These are phyloP conservation scores for Rhagium mordax DNA, from an alignment of 2,888 invertebrate species.

Conservation along the genomic window DNA sequence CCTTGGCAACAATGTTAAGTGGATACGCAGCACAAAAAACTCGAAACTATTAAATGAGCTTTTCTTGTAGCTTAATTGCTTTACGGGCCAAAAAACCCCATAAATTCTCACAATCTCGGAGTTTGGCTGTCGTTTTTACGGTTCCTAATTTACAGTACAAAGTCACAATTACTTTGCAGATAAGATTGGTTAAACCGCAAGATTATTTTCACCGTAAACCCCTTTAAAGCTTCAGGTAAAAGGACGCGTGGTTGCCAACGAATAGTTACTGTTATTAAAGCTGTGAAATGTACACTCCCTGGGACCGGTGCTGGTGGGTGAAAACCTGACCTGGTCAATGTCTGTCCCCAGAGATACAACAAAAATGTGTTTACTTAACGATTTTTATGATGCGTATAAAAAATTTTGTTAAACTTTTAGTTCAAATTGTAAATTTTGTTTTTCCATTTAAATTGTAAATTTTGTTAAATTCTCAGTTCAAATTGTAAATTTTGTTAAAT, in stretches of 20 bases:
- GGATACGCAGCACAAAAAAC: background rate
- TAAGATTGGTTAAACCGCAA: background rate
- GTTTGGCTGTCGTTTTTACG: background rate
- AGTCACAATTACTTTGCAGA: conserved; percentile 3
- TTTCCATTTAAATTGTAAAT: too few species aligned
- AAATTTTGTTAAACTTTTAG: too few species aligned
- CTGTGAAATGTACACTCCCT: too few species aligned
- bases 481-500: too few species aligned
- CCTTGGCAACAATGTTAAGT: background rate
- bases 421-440: too few species aligned
- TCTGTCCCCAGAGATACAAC: too few species aligned
- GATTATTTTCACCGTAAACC: background rate
- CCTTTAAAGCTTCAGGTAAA: background rate
- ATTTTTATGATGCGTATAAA: too few species aligned
- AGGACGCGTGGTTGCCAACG: background rate
- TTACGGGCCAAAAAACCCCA: background rate
- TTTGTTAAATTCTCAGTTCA: too few species aligned
- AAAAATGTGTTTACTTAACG: too few species aligned
- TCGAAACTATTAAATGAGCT: background rate
- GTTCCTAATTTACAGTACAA: background rate
- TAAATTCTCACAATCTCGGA: background rate
- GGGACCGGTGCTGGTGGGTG: too few species aligned
- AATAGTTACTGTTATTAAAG: too few species aligned
- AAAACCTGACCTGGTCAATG: too few species aligned
- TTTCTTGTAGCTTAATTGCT: background rate